Conservation (phyloP, 2,113 vertebrate genomes). For the Calcarius ornatus region DNA sequence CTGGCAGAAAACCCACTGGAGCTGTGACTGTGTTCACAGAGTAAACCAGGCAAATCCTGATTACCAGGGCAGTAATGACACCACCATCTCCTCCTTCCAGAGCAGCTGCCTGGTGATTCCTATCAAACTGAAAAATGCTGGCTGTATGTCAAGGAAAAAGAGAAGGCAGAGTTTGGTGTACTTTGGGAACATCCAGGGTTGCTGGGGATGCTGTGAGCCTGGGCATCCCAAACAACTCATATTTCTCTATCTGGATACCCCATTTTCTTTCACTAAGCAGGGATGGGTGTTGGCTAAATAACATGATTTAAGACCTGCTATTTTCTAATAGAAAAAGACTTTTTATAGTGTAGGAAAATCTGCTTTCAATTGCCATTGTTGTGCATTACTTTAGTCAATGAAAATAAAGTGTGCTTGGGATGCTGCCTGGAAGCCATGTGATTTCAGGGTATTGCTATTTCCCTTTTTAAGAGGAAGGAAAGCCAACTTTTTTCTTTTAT, state of each 20-base stretch:
- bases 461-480: conserved; percentile 21
- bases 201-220: not conserved
- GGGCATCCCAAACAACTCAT: not conserved
- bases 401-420: conserved; percentile 29
- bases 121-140: not conserved
- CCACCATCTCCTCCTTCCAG: not conserved
- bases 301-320: not conserved
- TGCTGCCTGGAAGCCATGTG: conserved; percentile 6
- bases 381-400: not conserved
- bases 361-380: conserved; percentile 25
- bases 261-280: not conserved
- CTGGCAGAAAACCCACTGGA: not conserved
- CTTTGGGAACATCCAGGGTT: not conserved
- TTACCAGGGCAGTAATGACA: not conserved
- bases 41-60: not conserved
- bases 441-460: not conserved
- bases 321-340: not conserved
- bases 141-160: not conserved
- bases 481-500: conserved; percentile 41
- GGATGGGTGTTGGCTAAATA: not conserved
- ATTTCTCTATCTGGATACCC: not conserved
- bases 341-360: not conserved
- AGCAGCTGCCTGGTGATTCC: not conserved
- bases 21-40: not conserved
- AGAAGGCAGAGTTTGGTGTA: not conserved